These are phyloP conservation scores for Oxyura jamaicensis DNA, from an alignment of 2,113 vertebrate species.

Conservation along the genomic window DNA sequence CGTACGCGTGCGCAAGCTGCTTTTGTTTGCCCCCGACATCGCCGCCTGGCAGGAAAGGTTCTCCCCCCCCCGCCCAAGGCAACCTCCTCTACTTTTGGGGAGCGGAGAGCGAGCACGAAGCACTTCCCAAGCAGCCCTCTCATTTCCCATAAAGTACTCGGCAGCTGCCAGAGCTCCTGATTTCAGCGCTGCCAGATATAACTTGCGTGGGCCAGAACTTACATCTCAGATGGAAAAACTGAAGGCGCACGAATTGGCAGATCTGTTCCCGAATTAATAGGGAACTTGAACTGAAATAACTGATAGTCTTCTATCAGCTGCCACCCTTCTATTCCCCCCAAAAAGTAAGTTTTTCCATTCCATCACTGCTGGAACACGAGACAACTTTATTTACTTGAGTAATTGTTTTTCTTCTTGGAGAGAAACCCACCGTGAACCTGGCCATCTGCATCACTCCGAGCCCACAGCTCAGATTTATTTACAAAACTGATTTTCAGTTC, in stretches of 20 bases:
- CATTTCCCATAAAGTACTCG: slow-evolving; percentile 40
- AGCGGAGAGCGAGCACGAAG: background rate
- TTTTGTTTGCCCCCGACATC: background rate
- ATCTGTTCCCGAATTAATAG: slow-evolving; percentile 11
- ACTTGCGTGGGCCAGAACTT: slow-evolving; percentile 58
- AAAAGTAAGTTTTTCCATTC: slow-evolving; percentile 3
- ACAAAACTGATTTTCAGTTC: background rate
- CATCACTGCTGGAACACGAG: background rate
- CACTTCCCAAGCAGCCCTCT: slow-evolving; percentile 2
- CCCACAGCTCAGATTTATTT: background rate
- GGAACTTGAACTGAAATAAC: slow-evolving; percentile 44
- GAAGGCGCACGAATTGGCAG: slow-evolving; percentile 35
- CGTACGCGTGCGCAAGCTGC: background rate
- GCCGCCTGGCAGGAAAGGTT: background rate
- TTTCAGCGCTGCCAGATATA: slow-evolving; percentile 45
- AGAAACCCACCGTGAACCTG: background rate
- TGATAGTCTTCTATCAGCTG: slow-evolving; percentile 53
- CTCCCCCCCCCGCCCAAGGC: background rate
- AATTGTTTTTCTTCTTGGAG: background rate
- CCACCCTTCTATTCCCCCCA: slow-evolving; percentile 6
- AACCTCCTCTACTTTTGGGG: background rate
- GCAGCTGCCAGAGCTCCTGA: slow-evolving; percentile 55
- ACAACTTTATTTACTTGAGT: background rate
- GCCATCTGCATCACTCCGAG: background rate
- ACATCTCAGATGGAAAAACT: slow-evolving; percentile 47